Evolutionary conservation across 2,113 vertebrate genomes (phyloP).

Genomic region (Sylvia atricapilla): DNA sequence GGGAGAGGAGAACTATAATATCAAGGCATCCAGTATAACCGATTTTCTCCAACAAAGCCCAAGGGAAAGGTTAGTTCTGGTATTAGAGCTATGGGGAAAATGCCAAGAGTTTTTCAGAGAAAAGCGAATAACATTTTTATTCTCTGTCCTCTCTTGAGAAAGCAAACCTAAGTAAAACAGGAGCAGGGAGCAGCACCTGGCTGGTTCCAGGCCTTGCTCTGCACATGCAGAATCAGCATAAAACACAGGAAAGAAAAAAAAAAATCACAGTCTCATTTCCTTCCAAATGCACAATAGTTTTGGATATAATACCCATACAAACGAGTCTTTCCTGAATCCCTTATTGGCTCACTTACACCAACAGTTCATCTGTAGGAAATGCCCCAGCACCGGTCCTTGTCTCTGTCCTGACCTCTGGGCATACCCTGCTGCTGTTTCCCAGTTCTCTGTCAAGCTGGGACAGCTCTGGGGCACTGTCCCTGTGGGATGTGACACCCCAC

Average conservation of each 20-base stretch:
- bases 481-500: not conserved
- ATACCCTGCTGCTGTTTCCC: not conserved
- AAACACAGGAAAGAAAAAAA: not conserved
- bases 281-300: not conserved
- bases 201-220: not conserved
- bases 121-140: not conserved
- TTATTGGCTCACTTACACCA: not conserved
- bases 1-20: not conserved
- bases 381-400: not conserved
- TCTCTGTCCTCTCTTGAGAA: not conserved
- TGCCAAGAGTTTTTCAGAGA: not conserved
- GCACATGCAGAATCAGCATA: rapidly evolving
- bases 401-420: not conserved
- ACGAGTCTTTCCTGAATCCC: not conserved
- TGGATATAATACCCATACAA: not conserved
- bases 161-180: not conserved
- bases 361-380: not conserved
- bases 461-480: not conserved
- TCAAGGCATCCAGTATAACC: not conserved
- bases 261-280: not conserved
- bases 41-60: not conserved
- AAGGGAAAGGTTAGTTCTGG: not conserved
- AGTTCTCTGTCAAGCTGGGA: rapidly evolving
- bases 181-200: not conserved
- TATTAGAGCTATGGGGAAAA: not conserved